Percentiles rank a stretch among this genome's conserved stretches.
Conservation (phyloP, 1,140 invertebrate species). For the Cepaea nemoralis region DNA sequence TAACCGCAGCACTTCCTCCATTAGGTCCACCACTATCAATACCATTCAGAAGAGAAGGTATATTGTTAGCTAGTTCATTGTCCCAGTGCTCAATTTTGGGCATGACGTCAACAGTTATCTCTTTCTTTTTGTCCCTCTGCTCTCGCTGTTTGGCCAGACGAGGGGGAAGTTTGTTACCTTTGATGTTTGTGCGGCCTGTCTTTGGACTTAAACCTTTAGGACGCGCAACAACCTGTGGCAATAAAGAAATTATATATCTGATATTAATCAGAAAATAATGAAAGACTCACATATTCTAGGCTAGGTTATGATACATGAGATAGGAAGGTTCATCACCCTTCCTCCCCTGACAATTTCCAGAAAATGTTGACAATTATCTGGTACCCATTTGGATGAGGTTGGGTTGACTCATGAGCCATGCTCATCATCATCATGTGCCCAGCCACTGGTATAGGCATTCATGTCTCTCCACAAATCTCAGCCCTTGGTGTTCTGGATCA, state of each 20-base stretch:
- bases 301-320: neutral
- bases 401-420: no score
- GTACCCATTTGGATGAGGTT: no score
- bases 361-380: no score
- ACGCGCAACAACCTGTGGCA: constrained; percentile 63
- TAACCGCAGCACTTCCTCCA: neutral
- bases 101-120: constrained; percentile 60
- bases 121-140: constrained; percentile 60
- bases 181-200: constrained; percentile 67
- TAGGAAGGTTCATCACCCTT: no score
- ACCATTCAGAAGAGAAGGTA: constrained; percentile 49
- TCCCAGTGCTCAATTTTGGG: constrained; percentile 71
- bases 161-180: constrained; percentile 79
- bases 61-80: constrained; percentile 70
- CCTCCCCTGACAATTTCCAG: no score
- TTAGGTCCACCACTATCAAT: neutral
- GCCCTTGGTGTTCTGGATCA: no score
- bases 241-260: no score
- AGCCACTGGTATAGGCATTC: no score
- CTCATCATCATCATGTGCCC: no score
- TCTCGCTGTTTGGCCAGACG: constrained; percentile 84
- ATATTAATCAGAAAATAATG: no score
- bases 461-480: no score
- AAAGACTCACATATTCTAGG: no score
- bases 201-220: constrained; percentile 73